Evolutionary conservation across 1,140 invertebrate species (phyloP), one percentile per base, ranked within the genome.

Genomic region (Laupala kohalensis): DNA sequence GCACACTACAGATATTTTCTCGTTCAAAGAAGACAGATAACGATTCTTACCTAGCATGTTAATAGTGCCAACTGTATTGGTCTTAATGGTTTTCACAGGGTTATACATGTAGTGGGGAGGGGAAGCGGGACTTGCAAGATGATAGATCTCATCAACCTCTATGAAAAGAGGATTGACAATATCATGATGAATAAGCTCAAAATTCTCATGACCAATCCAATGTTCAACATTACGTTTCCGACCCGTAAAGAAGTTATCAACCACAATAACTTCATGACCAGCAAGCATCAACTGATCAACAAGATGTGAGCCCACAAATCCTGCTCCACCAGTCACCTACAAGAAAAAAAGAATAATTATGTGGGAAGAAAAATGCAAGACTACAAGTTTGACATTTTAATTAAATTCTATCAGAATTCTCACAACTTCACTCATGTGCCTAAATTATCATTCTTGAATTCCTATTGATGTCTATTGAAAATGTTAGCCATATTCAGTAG

Each of bases 71-170:
- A 99, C 86, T 23, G 96, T 98, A 81, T 99, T 99, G 2, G 97
- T 99, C 81, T 99, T 99, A 71, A 99, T 96, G 24, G 98, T 99
- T 83, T 99, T 99, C 0, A 99, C 97, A 37, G 97, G 97, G 86
- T 99, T 99, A 76, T 95, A 91, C 97, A 99, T 99, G 78, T 99
- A 99, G 83, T 99, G 97, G 2, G 96, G 96, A 65, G 98, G 98
- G 77, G 95, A 97, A 4, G 98, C 98, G 28, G 97, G 98, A 78
- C 95, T 98, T 2, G 98, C 97, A 75, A 99, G 84, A 82, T 99
- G 97, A 82, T 99, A 99, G 78, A 99, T 98, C 84, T 99, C 93
- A 82, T 99, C 97, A 24, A 99, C 94, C 86, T 99, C 98, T 73
- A 99, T 91, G 83, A 94, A 99, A 12, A 99, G 82, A 23, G 97